A percentile compares a stretch with the other conserved stretches of the same genome.
Conservation (phyloP, 2,888 invertebrate genomes). For the Laspeyria flexula region DNA sequence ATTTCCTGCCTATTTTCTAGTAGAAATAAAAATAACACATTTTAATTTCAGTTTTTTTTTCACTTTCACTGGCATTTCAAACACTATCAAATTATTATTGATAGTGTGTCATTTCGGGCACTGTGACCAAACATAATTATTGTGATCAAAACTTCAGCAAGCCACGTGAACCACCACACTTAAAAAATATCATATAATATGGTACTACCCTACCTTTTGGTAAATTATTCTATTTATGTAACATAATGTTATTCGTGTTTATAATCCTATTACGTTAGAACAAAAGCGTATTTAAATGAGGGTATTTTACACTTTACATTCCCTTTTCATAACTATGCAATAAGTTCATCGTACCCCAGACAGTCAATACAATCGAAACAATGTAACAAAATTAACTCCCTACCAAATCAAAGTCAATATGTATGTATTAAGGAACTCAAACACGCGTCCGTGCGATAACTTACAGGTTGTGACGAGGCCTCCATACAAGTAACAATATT, state of each 20-base stretch:
- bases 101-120: too few relatives aligned
- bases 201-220: too few relatives aligned
- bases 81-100: too few relatives aligned
- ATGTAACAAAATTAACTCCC: constrained; percentile 43
- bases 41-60: too few relatives aligned
- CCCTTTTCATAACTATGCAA: constrained; percentile 15
- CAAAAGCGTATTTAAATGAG: not conserved
- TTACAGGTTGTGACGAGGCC: constrained; percentile 53
- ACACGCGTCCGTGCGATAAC: constrained; percentile 59
- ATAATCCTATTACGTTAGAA: not conserved
- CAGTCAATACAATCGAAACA: constrained; percentile 34
- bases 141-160: too few relatives aligned
- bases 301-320: not conserved
- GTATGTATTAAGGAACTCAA: constrained; percentile 53
- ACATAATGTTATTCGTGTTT: not conserved
- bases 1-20: too few relatives aligned
- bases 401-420: constrained; percentile 47
- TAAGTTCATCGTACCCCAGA: constrained; percentile 17
- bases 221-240: too few relatives aligned
- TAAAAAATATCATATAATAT: too few relatives aligned
- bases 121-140: too few relatives aligned
- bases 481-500: constrained; percentile 60
- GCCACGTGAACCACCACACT: too few relatives aligned
- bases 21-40: too few relatives aligned
- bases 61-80: too few relatives aligned